phyloP scores from a whole-genome alignment of 1,140 invertebrate species.

The Drosophila subobscura region DNA sequence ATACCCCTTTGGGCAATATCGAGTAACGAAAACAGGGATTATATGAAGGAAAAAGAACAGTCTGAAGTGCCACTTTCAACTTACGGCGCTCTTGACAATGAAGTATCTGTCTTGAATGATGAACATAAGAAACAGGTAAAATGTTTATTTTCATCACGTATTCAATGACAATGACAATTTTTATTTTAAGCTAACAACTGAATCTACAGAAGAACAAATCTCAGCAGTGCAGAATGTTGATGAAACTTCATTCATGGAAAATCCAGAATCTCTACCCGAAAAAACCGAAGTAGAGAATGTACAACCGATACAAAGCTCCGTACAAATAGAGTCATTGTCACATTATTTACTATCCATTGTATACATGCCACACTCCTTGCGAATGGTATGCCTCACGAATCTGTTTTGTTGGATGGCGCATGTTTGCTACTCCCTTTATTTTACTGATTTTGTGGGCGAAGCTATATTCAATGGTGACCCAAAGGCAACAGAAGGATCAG shows the following conservation, averaged over 20 bases:
- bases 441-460: conserved; percentile 98
- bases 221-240: conserved; percentile 17
- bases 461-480: conserved; percentile 97
- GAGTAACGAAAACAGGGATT: conserved; percentile 25
- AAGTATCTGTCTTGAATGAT: conserved; percentile 13
- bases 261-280: conserved; percentile 6
- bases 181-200: conserved; percentile 23
- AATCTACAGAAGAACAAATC: conserved; percentile 8
- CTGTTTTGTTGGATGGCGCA: conserved; percentile 99
- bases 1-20: conserved; percentile 88
- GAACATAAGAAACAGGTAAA: background rate
- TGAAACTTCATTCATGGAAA: conserved; percentile 63
- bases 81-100: conserved; percentile 58
- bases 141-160: background rate
- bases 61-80: conserved; percentile 18
- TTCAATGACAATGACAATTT: background rate
- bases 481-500: conserved; percentile 88
- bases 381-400: conserved; percentile 95
- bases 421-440: conserved; percentile 98
- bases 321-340: conserved; percentile 84
- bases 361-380: conserved; percentile 93
- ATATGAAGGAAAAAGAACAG: conserved; percentile 28
- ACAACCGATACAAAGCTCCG: conserved; percentile 6
- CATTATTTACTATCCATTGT: conserved; percentile 95
- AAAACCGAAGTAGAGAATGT: conserved; percentile 1